A percentile compares a stretch with the other conserved stretches of the same genome.
These are phyloP conservation scores for Archilochus colubris DNA, from an alignment of 2,113 vertebrate genomes.

Conservation along the genomic window DNA sequence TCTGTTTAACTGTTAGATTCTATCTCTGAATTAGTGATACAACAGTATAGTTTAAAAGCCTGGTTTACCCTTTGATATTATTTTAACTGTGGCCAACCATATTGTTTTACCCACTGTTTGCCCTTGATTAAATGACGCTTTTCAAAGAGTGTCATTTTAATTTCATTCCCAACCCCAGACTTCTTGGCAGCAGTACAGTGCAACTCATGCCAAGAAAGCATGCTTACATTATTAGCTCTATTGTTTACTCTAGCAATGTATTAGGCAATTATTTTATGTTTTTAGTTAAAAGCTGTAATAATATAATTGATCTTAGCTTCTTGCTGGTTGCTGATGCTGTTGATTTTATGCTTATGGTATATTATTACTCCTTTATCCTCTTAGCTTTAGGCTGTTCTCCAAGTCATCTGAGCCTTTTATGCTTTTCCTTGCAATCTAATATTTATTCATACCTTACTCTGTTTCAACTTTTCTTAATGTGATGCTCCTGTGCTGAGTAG, in stretches of 20 bases:
- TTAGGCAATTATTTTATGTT: not conserved
- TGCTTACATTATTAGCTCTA: not conserved
- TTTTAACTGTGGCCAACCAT: not conserved
- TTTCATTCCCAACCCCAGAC: not conserved
- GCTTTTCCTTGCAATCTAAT: not conserved
- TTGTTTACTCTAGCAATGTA: not conserved
- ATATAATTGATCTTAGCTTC: not conserved
- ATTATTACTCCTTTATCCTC: slow-evolving; percentile 3
- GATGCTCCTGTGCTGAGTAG: not conserved
- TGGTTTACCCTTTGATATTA: not conserved
- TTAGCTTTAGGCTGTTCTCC: not conserved
- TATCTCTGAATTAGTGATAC: not conserved
- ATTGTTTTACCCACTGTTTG: not conserved
- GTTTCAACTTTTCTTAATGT: not conserved
- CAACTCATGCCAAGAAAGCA: not conserved
- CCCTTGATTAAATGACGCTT: slow-evolving; percentile 3
- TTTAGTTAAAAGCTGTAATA: not conserved
- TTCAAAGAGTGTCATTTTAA: not conserved
- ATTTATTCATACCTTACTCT: slow-evolving; percentile 24
- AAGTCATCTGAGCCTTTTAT: not conserved
- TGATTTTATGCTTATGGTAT: not conserved
- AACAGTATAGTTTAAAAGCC: not conserved
- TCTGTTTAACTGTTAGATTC: not conserved
- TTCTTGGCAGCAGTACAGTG: not conserved
- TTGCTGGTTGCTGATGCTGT: not conserved